A percentile compares a stretch with the other conserved stretches of the same genome.
These are phyloP conservation scores for Erythrolamprus reginae DNA, from an alignment of 2,113 vertebrate species.

Conservation along the genomic window DNA sequence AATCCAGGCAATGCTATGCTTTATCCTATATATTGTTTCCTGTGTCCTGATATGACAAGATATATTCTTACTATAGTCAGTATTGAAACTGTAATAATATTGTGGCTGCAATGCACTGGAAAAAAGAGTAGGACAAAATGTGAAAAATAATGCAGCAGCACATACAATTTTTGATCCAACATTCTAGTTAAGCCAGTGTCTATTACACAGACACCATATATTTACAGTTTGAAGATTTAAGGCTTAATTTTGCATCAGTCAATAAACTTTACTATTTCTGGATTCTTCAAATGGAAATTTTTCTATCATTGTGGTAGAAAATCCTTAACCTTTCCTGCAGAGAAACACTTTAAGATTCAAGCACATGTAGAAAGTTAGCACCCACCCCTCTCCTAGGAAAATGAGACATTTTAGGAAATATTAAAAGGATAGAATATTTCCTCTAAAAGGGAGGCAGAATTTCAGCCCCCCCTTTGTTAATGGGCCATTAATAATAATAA, in stretches of 20 bases:
- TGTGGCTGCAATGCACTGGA: not conserved
- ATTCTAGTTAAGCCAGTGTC: not conserved
- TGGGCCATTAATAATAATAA: no score
- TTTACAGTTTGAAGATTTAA: not conserved
- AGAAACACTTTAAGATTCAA: not conserved
- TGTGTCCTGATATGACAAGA: not conserved
- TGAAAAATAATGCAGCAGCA: not conserved
- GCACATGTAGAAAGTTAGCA: no score
- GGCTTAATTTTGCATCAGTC: not conserved
- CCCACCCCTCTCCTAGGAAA: no score
- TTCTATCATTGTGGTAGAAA: not conserved
- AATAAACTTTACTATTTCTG: not conserved
- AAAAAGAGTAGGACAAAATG: not conserved
- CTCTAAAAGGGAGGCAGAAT: no score
- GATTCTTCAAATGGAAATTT: not conserved
- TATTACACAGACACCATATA: not conserved
- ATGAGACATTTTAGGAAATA: no score
- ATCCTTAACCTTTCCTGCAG: not conserved
- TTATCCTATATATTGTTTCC: not conserved
- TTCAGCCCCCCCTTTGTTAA: no score
- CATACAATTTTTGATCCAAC: not conserved
- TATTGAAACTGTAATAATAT: not conserved
- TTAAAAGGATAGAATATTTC: no score
- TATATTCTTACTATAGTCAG: not conserved
- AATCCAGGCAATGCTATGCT: not conserved